Evolutionary conservation across 2,888 invertebrate genomes (phyloP).

Genomic region (Caradrina kadenii): DNA sequence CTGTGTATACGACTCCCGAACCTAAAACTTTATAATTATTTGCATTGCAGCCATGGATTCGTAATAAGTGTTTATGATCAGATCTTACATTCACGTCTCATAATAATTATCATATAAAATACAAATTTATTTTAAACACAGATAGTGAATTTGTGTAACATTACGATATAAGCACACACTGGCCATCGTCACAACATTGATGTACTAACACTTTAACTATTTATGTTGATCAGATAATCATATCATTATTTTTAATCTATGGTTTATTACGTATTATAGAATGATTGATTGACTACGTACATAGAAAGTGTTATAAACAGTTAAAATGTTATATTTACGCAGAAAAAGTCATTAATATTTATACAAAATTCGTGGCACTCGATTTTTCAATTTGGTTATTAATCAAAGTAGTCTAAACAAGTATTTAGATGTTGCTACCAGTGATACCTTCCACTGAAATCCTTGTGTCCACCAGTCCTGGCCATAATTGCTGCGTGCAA

Average conservation of each 20-base stretch:
- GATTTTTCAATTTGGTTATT: constrained; percentile 55
- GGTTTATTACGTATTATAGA: constrained; percentile 22
- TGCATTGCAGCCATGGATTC: constrained; percentile 62
- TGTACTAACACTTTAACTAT: constrained; percentile 44
- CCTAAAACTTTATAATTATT: constrained; percentile 58
- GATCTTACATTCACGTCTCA: constrained; percentile 54
- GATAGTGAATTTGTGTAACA: constrained; percentile 35
- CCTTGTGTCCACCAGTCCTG: constrained; percentile 91
- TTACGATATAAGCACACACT: constrained; percentile 53
- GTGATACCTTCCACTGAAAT: constrained; percentile 92
- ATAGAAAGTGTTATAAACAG: constrained; percentile 34
- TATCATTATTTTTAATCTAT: constrained; percentile 17
- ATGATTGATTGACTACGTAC: neutral
- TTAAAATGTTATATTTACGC: constrained; percentile 49
- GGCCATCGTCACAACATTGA: constrained; percentile 52
- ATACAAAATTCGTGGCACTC: constrained; percentile 67
- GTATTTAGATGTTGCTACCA: constrained; percentile 90
- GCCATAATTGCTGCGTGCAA: constrained; percentile 90
- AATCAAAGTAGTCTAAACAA: constrained; percentile 52
- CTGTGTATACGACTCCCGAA: constrained; percentile 63
- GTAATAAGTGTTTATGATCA: constrained; percentile 49
- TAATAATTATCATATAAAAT: constrained; percentile 52
- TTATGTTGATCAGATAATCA: constrained; percentile 21
- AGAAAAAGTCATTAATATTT: constrained; percentile 40
- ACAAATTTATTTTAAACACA: constrained; percentile 45